Evolutionary conservation across 2,888 invertebrate genomes (phyloP).

Genomic region (Cepaea hortensis): DNA sequence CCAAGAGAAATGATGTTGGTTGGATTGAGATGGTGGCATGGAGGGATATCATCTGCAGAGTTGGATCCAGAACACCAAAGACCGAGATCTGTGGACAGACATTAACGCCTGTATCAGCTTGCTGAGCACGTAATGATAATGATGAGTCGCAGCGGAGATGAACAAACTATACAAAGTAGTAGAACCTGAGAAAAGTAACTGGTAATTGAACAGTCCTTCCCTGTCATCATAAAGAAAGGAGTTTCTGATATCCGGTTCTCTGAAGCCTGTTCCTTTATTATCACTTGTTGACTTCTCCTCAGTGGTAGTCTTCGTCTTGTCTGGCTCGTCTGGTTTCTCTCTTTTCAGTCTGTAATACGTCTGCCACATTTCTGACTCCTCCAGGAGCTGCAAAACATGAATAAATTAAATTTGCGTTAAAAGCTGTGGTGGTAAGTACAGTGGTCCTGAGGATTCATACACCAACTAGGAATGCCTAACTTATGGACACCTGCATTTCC

Average conservation of each 20-base stretch:
- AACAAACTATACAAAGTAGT: no score
- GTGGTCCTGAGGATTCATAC: neutral
- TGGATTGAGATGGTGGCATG: no score
- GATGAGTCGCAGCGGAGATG: no score
- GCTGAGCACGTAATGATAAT: no score
- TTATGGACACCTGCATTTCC: no score
- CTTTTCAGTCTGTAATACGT: slow-evolving; percentile 47
- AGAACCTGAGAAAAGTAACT: no score
- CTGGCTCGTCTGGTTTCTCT: neutral
- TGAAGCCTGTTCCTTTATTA: neutral
- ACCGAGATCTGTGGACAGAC: no score
- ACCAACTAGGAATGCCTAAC: no score
- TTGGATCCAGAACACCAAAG: no score
- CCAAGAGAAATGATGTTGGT: no score
- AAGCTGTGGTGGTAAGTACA: neutral
- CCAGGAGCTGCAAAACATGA: slow-evolving; percentile 60
- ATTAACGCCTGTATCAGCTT: no score
- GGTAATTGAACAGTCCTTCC: neutral
- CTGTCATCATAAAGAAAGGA: slow-evolving; percentile 54
- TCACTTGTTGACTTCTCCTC: slow-evolving; percentile 12
- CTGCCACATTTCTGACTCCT: slow-evolving; percentile 70
- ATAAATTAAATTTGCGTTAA: neutral
- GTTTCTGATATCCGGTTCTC: slow-evolving; percentile 41
- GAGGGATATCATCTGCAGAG: no score
- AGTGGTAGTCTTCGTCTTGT: slow-evolving; percentile 4